These are phyloP conservation scores for Pipra filicauda DNA, from an alignment of 2,113 vertebrate species.

Conservation along the genomic window DNA sequence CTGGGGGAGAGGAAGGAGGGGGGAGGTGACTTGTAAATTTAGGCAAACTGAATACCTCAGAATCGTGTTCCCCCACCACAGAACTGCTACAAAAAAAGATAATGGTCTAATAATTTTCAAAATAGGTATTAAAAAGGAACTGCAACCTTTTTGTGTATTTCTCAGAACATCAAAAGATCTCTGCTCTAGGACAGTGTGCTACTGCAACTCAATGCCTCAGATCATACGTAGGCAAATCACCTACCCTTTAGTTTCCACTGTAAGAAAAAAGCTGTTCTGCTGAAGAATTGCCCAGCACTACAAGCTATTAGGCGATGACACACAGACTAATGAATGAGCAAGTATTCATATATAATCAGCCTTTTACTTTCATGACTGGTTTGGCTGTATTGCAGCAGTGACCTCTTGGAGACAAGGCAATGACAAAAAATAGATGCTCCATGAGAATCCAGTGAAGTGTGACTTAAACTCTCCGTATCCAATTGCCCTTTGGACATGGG, in stretches of 20 bases:
- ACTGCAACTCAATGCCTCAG: neutral
- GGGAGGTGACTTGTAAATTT: neutral
- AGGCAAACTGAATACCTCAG: neutral
- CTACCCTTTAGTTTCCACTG: neutral
- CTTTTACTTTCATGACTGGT: neutral
- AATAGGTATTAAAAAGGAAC: neutral
- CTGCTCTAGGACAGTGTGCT: neutral
- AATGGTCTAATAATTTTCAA: neutral
- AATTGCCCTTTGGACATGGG: neutral
- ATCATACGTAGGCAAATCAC: neutral
- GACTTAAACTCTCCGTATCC: neutral
- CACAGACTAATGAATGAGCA: neutral
- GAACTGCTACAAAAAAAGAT: neutral
- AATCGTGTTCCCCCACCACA: neutral
- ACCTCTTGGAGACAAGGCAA: neutral
- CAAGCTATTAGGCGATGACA: neutral
- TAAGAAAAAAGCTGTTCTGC: neutral
- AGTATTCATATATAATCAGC: neutral
- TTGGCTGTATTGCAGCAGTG: neutral
- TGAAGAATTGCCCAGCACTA: neutral
- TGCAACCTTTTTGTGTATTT: neutral
- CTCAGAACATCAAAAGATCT: rapidly evolving
- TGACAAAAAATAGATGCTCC: neutral
- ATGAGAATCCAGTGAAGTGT: neutral
- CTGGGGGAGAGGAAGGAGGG: no score